A percentile compares a stretch with the other conserved stretches of the same genome.
Evolutionary conservation across 1,140 invertebrate species (phyloP).

Genomic region (Aphidius ervi): DNA sequence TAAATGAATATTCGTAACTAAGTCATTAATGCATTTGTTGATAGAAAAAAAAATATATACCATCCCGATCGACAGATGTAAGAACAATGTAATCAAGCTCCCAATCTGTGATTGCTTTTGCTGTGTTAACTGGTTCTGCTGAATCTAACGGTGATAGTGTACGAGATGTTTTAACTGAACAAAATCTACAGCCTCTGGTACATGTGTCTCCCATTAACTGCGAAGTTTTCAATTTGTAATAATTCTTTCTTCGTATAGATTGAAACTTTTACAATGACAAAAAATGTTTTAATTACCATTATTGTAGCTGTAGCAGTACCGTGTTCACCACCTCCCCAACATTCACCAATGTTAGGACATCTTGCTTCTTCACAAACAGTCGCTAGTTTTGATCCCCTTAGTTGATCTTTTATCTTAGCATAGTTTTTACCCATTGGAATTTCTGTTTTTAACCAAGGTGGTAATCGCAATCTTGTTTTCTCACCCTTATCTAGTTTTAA

Average conservation of each 20-base stretch:
- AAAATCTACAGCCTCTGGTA: slow-evolving; percentile 91
- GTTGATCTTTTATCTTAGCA: slow-evolving; percentile 78
- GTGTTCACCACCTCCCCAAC: slow-evolving; percentile 94
- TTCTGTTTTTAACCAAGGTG: slow-evolving; percentile 95
- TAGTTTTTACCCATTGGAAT: slow-evolving; percentile 90
- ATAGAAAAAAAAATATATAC: slow-evolving; percentile 43
- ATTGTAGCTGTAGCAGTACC: slow-evolving; percentile 86
- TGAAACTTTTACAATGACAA: background rate
- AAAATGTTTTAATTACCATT: slow-evolving; percentile 62
- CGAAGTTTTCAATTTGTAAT: slow-evolving; percentile 20
- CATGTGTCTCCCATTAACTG: slow-evolving; percentile 91
- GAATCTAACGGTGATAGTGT: slow-evolving; percentile 88
- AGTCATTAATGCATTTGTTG: slow-evolving; percentile 13
- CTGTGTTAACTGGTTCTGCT: slow-evolving; percentile 90
- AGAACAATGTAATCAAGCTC: slow-evolving; percentile 96
- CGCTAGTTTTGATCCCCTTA: slow-evolving; percentile 84
- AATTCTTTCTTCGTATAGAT: background rate
- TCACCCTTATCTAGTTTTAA: slow-evolving; percentile 82
- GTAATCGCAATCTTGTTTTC: slow-evolving; percentile 75
- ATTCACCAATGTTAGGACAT: slow-evolving; percentile 99
- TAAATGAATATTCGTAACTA: slow-evolving; percentile 15
- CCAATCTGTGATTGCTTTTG: slow-evolving; percentile 88
- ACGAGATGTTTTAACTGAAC: slow-evolving; percentile 95
- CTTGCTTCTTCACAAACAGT: slow-evolving; percentile 99
- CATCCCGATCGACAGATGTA: slow-evolving; percentile 97